phyloP scores from a whole-genome alignment of 1,140 invertebrate species.

The Heliconius himera region DNA sequence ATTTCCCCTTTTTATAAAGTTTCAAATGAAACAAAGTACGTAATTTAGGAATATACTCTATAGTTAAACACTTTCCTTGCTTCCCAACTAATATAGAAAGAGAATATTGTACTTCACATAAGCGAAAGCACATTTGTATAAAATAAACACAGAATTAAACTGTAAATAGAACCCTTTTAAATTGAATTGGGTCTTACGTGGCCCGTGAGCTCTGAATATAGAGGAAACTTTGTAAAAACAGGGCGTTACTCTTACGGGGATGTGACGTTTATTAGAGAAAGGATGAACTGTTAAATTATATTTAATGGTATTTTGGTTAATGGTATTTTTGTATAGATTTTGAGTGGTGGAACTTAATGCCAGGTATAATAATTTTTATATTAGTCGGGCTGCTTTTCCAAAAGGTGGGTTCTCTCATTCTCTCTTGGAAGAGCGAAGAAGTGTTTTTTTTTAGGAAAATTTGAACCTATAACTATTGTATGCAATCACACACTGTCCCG shows the following conservation, averaged over 20 bases:
- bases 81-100: not conserved
- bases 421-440: no score
- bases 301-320: not conserved
- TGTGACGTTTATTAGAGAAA: conserved; percentile 23
- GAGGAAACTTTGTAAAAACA: conserved; percentile 18
- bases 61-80: no score
- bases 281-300: not conserved
- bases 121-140: not conserved
- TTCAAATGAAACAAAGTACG: no score
- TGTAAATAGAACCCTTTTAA: conserved; percentile 22
- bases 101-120: not conserved
- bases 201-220: conserved; percentile 25
- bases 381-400: no score
- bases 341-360: no score
- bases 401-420: no score
- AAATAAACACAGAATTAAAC: conserved; percentile 21
- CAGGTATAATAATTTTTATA: no score
- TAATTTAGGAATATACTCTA: no score
- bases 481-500: no score
- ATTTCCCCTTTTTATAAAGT: no score
- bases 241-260: not conserved
- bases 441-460: no score
- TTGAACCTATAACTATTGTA: no score
- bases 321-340: not conserved
- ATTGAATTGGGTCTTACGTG: conserved; percentile 27